These are phyloP conservation scores for Megaceryle torquata DNA, from an alignment of 2,113 vertebrate species.

Conservation along the genomic window DNA sequence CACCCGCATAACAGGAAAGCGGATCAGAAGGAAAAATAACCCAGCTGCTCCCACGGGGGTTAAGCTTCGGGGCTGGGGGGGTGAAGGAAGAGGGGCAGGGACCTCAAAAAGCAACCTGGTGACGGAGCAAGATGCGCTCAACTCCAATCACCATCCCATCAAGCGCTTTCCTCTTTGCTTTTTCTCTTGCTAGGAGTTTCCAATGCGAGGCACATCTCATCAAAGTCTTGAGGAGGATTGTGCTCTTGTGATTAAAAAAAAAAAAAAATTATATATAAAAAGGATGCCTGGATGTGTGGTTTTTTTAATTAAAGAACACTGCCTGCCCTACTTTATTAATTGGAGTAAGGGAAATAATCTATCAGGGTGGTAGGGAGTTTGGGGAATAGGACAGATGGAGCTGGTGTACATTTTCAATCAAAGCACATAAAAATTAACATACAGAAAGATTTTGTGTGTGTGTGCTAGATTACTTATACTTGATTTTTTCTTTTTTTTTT, in stretches of 20 bases:
- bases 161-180: background rate
- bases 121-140: background rate
- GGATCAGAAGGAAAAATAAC: background rate
- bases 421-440: constrained; percentile 55
- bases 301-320: constrained; percentile 62
- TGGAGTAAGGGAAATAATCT: constrained; percentile 54
- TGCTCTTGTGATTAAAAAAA: background rate
- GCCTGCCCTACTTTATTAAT: constrained; percentile 65
- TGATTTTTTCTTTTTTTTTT: background rate
- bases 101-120: background rate
- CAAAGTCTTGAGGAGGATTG: constrained; percentile 16
- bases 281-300: background rate
- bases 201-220: background rate
- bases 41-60: fast-evolving
- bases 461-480: constrained; percentile 1
- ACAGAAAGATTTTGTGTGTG: background rate
- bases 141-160: background rate
- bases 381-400: constrained; percentile 59
- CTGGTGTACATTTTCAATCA: constrained; percentile 47
- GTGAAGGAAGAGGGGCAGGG: background rate
- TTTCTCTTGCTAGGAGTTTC: background rate
- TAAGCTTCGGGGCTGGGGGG: background rate
- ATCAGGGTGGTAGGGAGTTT: constrained; percentile 36
- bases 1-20: background rate
- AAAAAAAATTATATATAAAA: background rate